Evolutionary conservation across 2,797 vertebrate genomes (phyloP), one percentile per base, ranked within the genome.

Genomic region (Sus cebifrons): DNA sequence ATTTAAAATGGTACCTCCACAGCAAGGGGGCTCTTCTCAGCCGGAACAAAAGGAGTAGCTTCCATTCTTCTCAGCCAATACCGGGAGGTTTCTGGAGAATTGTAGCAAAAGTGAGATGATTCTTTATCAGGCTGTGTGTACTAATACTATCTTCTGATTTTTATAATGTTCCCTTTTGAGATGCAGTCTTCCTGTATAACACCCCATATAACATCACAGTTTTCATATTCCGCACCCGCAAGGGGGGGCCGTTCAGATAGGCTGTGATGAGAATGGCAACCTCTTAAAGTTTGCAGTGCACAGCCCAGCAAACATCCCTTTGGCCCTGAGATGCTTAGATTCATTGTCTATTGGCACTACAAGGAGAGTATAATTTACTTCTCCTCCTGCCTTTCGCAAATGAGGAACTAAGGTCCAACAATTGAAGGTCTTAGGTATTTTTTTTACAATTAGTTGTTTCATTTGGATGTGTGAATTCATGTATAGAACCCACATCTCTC

Each of bases 61-160:
- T 96, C 74, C 77, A 21, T 54, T 65, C 58, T 83, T 86, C 78
- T 92, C 70, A 62, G 81, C 65, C 83, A 95, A 67, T 73, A 44
- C n/a, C 20, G n/a, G 18, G 87, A 60, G 52, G 77, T 60, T 91
- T 86, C 64, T 82, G 52, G 87, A 86, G 36, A 75, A 32, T 25
- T 70, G 56, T 16, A 86, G 68, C 62, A 40, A 74, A 52, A 70
- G 2, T 71, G 67, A 90, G 16, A 60, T 60, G 79, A 68, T 75
- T 64, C 36, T 82, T 93, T 85, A 29, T 79, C 70, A 60, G 70
- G 58, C 6, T 70, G 40, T 7, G 4, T 32, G 60, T 23, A 8
- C n/a, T 79, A 79, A 56, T 60, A 16, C 20, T 20, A 75, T 36
- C 71, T 56, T 88, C 17, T 15, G 40, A 81, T 96, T 86, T 73